Evolutionary conservation across 2,888 invertebrate species (phyloP).

Genomic region (Xanthorhoe spadicearia): DNA sequence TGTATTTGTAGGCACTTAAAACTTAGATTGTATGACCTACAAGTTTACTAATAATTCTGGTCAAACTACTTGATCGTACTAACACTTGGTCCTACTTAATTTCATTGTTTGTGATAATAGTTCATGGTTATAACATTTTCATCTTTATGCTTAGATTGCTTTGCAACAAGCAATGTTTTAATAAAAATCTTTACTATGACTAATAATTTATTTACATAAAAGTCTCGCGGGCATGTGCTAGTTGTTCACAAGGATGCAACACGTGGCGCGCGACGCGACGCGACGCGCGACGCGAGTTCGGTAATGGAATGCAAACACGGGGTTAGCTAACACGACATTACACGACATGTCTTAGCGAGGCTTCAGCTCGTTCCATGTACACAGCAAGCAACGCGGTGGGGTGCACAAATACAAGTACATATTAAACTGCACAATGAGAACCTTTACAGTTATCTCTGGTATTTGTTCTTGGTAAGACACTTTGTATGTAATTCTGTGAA

Average conservation of each 20-base stretch:
- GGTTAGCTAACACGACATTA: background rate
- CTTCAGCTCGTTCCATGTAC: background rate
- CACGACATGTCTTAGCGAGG: background rate
- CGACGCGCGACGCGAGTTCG: too few relatives aligned
- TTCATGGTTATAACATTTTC: too few relatives aligned
- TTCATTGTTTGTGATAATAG: too few relatives aligned
- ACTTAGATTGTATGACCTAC: too few relatives aligned
- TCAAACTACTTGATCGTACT: too few relatives aligned
- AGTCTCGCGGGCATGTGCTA: background rate
- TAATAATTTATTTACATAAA: background rate
- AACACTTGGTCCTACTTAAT: too few relatives aligned
- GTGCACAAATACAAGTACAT: background rate
- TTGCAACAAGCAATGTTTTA: background rate
- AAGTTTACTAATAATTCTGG: too few relatives aligned
- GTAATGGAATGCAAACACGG: background rate
- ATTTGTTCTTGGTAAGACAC: conserved; percentile 2
- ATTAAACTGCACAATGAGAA: background rate
- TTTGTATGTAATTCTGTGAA: conserved; percentile 2
- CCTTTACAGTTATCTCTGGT: background rate
- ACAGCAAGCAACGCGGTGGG: background rate
- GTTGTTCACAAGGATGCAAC: background rate
- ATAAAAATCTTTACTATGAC: too few relatives aligned
- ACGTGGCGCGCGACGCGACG: background rate
- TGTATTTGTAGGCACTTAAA: too few relatives aligned
- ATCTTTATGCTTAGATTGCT: background rate